phyloP scores from a whole-genome alignment of 1,140 invertebrate species.

The Phenacoccus solenopsis region DNA sequence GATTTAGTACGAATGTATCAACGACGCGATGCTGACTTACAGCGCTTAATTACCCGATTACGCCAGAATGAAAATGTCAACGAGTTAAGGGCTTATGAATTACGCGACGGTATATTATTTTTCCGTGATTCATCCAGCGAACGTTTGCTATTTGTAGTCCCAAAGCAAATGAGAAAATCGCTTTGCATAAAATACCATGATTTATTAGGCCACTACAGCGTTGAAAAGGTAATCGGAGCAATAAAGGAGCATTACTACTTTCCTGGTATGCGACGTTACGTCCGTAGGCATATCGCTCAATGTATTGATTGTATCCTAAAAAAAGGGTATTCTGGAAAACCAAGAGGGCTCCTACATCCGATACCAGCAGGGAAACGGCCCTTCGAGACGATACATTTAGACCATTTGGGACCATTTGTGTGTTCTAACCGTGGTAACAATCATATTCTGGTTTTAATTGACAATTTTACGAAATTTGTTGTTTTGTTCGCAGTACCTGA shows the following conservation, averaged over 20 bases:
- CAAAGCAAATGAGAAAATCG: not conserved
- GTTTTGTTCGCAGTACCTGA: too few species aligned
- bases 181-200: not conserved
- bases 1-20: not conserved
- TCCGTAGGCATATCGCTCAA: conserved; percentile 22
- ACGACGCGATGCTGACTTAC: not conserved
- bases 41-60: not conserved
- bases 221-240: not conserved
- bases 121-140: not conserved
- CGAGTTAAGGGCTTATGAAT: not conserved
- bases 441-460: not conserved
- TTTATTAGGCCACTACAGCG: not conserved
- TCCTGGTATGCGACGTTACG: conserved; percentile 22
- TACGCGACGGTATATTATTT: not conserved
- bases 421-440: not conserved
- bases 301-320: conserved; percentile 24
- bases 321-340: conserved; percentile 24
- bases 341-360: conserved; percentile 21
- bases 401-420: not conserved
- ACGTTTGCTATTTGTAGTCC: not conserved
- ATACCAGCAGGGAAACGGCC: not conserved
- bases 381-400: not conserved
- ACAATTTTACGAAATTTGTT: not conserved
- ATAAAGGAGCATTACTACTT: conserved; percentile 19
- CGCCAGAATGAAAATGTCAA: not conserved